Base-by-base conservation (phyloP, 1,140 invertebrate genomes). In the Drosophila pallidifrons region DNA sequence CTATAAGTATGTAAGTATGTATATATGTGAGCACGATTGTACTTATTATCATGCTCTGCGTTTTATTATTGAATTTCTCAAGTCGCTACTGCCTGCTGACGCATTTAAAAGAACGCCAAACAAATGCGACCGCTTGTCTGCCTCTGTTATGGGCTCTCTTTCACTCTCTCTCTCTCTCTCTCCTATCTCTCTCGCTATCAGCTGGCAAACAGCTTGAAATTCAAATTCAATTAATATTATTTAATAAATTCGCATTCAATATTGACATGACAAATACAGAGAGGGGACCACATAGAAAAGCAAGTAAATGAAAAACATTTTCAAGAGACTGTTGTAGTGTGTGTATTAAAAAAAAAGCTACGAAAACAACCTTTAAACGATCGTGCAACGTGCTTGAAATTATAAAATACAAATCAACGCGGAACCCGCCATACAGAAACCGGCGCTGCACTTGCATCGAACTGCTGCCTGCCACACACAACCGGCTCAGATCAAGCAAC, bases 361-460 rank as follows among this genome's bases (percentile, higher is more conserved):
- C 41, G 16, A 46, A 55, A 69, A 52, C 30, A 76, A 61, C 32
- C 35, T 47, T 46, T 58, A 60, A 77, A 70, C 58, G 69, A 86
- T 81, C 83, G 74, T 75, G 85, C 85, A 88, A 88, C 83, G 83
- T 88, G 83, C 77, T 67, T 88, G 85, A 80, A 88, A 88, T 88
- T 77, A 80, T 67, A 88, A 88, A 88, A 80, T 88, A 79, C 81
- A 77, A 88, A 81, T 80, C 77, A 88, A 89, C 65, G 77, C 83
- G 85, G 83, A 88, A 88, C 85, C 64, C 55, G 67, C 67, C 67
- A 47, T n/a, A 52, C 13, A 59, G 46, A 66, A 63, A 70, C 32
- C 47, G 46, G 59, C 81, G 80, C 45, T 83, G 85, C 83, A 87
- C 83, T 88, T 87, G 82, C 81, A 47, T 3, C 68, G 51, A 57